Evolutionary conservation across 2,888 invertebrate species (phyloP).

Genomic region (Monopis laevigella): DNA sequence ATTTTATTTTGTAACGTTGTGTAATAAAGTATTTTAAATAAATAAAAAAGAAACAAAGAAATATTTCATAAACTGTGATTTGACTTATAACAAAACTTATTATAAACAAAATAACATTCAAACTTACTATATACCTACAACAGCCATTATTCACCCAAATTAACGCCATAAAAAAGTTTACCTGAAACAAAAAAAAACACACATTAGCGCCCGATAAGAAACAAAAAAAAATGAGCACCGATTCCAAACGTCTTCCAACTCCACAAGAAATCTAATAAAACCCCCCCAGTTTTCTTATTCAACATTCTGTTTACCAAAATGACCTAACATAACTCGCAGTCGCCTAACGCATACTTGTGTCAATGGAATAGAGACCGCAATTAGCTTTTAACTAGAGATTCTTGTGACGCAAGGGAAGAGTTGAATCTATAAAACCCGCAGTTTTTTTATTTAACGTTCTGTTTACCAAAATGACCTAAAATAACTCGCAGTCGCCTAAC

Average conservation of each 20-base stretch:
- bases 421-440: not conserved
- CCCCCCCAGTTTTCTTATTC: conserved; percentile 1
- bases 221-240: conserved; percentile 9
- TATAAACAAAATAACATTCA: too few relatives aligned
- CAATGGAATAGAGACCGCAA: too few relatives aligned
- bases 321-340: conserved; percentile 3
- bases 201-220: conserved; percentile 5
- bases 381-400: too few relatives aligned
- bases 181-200: conserved; percentile 3
- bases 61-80: too few relatives aligned
- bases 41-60: too few relatives aligned
- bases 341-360: not conserved
- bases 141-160: not conserved
- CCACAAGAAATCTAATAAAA: conserved; percentile 12
- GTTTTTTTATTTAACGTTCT: conserved; percentile 6
- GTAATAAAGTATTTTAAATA: too few relatives aligned
- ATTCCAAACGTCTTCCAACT: conserved; percentile 2
- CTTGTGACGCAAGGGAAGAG: too few relatives aligned
- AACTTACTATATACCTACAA: not conserved
- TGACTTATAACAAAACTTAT: too few relatives aligned
- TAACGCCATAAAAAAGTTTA: not conserved
- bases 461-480: conserved; percentile 11
- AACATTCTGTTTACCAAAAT: conserved; percentile 11
- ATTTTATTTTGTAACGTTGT: too few relatives aligned
- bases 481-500: not conserved